Evolutionary conservation across 2,113 vertebrate species (phyloP).

Genomic region (Alexandromys fortis): DNA sequence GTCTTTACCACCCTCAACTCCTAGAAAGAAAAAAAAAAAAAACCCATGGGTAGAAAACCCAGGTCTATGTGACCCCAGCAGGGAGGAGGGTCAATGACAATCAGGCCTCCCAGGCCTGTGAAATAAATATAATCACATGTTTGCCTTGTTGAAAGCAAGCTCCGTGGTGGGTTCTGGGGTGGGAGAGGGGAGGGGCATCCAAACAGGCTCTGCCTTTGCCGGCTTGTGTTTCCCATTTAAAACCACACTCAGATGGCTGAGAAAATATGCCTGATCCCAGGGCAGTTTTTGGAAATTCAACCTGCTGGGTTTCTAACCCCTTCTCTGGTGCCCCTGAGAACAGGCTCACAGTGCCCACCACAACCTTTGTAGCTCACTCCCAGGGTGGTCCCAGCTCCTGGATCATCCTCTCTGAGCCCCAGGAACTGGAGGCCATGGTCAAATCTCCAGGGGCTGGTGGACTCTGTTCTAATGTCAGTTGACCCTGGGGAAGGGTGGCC

Average conservation of each 20-base stretch:
- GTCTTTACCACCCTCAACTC: background rate
- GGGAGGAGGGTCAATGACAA: slow-evolving; percentile 10
- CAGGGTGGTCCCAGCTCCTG: slow-evolving; percentile 71
- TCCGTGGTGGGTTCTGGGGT: background rate
- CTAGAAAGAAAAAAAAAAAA: background rate
- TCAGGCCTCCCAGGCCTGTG: slow-evolving; percentile 64
- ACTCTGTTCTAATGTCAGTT: background rate
- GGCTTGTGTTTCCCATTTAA: slow-evolving; percentile 78
- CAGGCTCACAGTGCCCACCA: background rate
- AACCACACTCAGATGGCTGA: slow-evolving; percentile 74
- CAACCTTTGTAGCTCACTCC: slow-evolving; percentile 8
- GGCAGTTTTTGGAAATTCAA: slow-evolving; percentile 62
- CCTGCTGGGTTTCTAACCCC: slow-evolving; percentile 69
- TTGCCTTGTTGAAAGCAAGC: slow-evolving; percentile 68
- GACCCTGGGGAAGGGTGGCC: background rate
- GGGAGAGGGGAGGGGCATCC: slow-evolving; percentile 23
- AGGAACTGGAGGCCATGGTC: background rate
- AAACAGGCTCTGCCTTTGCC: slow-evolving; percentile 45
- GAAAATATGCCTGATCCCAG: slow-evolving; percentile 39
- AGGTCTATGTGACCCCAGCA: slow-evolving; percentile 1
- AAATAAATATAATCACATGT: slow-evolving; percentile 80
- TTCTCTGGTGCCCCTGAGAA: slow-evolving; percentile 2
- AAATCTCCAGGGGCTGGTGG: background rate
- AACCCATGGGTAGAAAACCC: background rate
- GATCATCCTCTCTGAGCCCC: slow-evolving; percentile 42